Evolutionary conservation across 2,888 invertebrate species (phyloP), one percentile per base, ranked within the genome.

Genomic region (Torymus texanus): DNA sequence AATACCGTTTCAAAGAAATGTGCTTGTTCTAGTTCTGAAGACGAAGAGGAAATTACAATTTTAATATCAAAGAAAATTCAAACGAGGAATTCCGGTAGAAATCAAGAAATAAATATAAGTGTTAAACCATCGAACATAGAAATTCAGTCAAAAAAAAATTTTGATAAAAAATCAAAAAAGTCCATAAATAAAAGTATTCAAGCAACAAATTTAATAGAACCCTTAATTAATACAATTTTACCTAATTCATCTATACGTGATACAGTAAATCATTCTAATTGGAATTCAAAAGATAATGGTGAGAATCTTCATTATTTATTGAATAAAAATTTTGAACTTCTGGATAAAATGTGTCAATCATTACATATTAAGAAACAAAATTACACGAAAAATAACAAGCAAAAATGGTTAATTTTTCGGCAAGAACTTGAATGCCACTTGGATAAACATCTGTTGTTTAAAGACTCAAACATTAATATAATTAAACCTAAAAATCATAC

Each of bases 351-450:
- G 71, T 75, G 59, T 14, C 65, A 11, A n/a, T 5, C 16, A 5
- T 14, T 66, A 12, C 59, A 72, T 5, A 16, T 21, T 10, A 68
- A 68, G 2, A 61, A 41, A 14, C 55, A 68, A 11, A 66, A 0
- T 5, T 14, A 21, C 8, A 24, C 58, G 0, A 63, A 61, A 16
- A 55, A 62, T 14, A 59, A n/a, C 10, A 51, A 8, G 12, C 62
- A 73, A 41, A 81, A 76, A 41, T 79, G 78, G 78, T 24, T 75
- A 14, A 12, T 79, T 12, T 76, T 81, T 59, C 75, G 24, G 0
- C 55, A 63, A 14, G 58, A 81, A 18, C 63, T 81, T 2, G 67
- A 78, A 10, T 50, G 63, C 2, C 61, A 29, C 50, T 24, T 80
- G 24, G 29, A 67, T n/a, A 51, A 50, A 5, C 58, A 75, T 13